Evolutionary conservation across 1,140 invertebrate species (phyloP), one percentile per base, ranked within the genome.

Genomic region (Ctenoplectra terminalis): DNA sequence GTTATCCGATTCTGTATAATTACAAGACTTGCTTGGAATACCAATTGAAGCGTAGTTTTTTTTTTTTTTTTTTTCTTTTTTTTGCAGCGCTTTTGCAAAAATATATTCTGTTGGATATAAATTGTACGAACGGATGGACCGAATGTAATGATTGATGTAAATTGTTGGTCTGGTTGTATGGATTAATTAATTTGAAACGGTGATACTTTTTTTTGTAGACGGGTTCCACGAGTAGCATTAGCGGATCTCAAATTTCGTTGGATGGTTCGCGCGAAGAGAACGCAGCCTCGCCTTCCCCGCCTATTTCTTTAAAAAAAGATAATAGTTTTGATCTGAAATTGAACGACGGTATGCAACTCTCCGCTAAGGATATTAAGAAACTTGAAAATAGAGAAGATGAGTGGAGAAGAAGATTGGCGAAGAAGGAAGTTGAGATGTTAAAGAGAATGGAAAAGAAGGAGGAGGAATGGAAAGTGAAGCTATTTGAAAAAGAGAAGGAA

Each of bases 401-500:
- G 81, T 95, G 95, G 92, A 81, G 91, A 31, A 92, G 85, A 67
- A 90, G 90, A 54, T 79, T 95, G 83, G 89, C 91, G 48, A 94
- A 95, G 90, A 94, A 95, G 61, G 95, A 96, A 81, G 83, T 92
- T 26, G 95, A 96, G 67, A 94, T 95, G 82, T 80, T 90, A 0
- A 95, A 94, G 86, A 94, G 94, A 88, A 91, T 96, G 81, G 95
- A 96, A 40, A 94, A 94, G 48, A 92, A 93, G 43, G 94, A 95
- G 40, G 93, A 95, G 50, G 94, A 95, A 61, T 94, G 93, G 90
- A 92, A 90, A 74, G 92, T 94, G 34, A 93, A 91, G 71, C 82
- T 95, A 31, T 84, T 90, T 46, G 95, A 96, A 74, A 96, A 95
- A 90, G 96, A 96, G 85, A 94, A 95, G 82, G 96, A 96, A 88